Conservation (phyloP, 2,888 invertebrate genomes). For the Exocentrus adspersus region DNA sequence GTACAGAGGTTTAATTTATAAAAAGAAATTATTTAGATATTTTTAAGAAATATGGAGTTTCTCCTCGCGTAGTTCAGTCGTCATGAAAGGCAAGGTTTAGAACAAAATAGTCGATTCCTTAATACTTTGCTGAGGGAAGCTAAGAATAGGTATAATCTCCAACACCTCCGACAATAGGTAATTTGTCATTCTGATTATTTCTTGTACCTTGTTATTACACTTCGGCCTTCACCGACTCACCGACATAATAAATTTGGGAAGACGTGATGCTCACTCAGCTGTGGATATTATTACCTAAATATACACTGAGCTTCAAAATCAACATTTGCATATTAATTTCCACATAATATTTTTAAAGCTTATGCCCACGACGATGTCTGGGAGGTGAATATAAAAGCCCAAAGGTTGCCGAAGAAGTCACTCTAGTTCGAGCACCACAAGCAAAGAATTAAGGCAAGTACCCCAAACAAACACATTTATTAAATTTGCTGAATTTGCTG, state of each 20-base stretch:
- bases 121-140: neutral
- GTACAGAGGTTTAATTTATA: too few relatives aligned
- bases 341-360: slow-evolving; percentile 3
- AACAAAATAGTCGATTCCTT: too few relatives aligned
- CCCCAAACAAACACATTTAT: too few relatives aligned
- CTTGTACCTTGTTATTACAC: neutral
- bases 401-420: neutral
- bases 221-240: neutral
- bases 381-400: neutral
- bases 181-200: slow-evolving; percentile 3
- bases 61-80: too few relatives aligned
- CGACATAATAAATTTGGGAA: neutral
- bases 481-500: too few relatives aligned
- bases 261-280: neutral
- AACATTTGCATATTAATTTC: slow-evolving; percentile 11
- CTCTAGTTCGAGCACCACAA: neutral
- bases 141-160: too few relatives aligned
- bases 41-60: too few relatives aligned
- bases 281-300: neutral
- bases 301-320: neutral
- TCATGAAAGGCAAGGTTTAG: too few relatives aligned
- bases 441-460: neutral
- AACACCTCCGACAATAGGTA: too few relatives aligned
- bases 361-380: neutral
- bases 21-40: too few relatives aligned